Base-by-base conservation (phyloP, 2,113 vertebrate species). In the Aphyosemion australe region DNA sequence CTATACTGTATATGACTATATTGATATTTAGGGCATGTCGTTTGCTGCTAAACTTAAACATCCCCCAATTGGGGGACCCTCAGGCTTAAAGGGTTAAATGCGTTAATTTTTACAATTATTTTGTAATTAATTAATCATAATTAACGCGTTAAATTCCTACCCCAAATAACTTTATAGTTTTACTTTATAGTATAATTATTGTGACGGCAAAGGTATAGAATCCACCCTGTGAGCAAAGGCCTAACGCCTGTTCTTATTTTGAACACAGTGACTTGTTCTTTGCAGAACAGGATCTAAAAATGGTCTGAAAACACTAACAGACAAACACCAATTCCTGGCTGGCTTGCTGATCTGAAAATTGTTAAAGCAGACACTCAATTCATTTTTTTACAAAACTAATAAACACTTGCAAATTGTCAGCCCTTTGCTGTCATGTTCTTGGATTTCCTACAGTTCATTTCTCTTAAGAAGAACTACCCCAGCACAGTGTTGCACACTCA, bases 391-490 rank as follows among this genome's bases (percentile, higher is more conserved):
- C 18, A 42, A 31, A 70, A 70, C 61, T 47, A 43, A 50, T 18
- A 8, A 63, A 19, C 32, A 26, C 12, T 19, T 20, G 2, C 43
- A 16, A 12, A 19, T 56, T 49, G 4, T 14, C 58, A 48, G 26
- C 12, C n/a, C 13, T 53, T 65, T 16, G 6, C 45, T 49, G 48
- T 32, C 15, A 47, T 13, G 8, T 11, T 43, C 37, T 34, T 26
- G 13, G 9, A 55, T 15, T 16, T 21, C 12, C 13, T 26, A 51
- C 8, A 10, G 41, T 55, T 21, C 16, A 19, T 52, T 46, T 15
- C 15, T 34, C 51, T 65, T 20, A 32, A 48, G n/a, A 66, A 68
- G 69, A 75, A 19, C 45, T 31, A 21, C 45, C 59, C 4, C 62
- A 60, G 59, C 59, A 26, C 64, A 52, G 54, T 53, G 6, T 39